phyloP scores from a whole-genome alignment of 2,113 vertebrate species.

The Gyps fulvus region DNA sequence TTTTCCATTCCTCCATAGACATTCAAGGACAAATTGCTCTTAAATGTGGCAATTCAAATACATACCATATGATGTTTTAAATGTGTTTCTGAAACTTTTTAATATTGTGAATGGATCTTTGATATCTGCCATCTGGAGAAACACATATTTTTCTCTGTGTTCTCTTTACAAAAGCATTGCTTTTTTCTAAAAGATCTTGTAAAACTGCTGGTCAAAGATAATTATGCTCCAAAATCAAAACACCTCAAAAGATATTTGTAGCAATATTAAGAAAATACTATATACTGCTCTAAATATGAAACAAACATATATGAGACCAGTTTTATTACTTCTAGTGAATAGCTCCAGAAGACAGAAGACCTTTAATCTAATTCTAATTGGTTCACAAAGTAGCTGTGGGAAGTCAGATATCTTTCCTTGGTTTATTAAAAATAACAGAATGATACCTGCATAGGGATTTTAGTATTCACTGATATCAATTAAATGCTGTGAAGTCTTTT shows the following conservation, averaged over 20 bases:
- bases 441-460: neutral
- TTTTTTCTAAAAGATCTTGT: neutral
- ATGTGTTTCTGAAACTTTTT: conserved; percentile 9
- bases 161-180: neutral
- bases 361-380: neutral
- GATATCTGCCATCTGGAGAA: neutral
- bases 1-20: neutral
- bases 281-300: neutral
- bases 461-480: neutral
- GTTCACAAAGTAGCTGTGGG: neutral
- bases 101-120: neutral
- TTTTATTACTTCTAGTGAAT: neutral
- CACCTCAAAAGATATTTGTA: neutral
- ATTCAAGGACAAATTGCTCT: neutral
- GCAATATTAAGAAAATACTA: neutral
- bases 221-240: neutral
- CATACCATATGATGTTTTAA: neutral
- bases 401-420: neutral
- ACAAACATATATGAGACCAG: neutral
- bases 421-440: neutral
- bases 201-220: neutral
- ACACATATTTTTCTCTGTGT: neutral
- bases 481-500: neutral
- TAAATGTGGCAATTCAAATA: neutral
- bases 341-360: neutral